Evolutionary conservation across 2,113 vertebrate genomes (phyloP).

Genomic region (Orientallactaga bullata): DNA sequence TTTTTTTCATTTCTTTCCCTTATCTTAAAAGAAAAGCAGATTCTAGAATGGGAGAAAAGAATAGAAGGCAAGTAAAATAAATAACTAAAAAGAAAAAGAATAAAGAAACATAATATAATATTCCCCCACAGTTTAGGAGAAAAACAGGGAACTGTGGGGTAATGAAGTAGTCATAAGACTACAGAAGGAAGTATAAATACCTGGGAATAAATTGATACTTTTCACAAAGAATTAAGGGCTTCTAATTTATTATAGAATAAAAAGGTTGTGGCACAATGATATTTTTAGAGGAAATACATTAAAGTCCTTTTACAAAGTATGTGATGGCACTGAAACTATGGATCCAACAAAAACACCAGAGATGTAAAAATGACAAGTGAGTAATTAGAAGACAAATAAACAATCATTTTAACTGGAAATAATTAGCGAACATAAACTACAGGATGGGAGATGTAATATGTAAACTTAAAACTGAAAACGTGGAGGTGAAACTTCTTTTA

Average conservation of each 20-base stretch:
- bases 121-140: background rate
- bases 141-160: background rate
- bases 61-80: background rate
- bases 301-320: background rate
- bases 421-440: background rate
- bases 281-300: slow-evolving; percentile 34
- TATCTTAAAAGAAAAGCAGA: background rate
- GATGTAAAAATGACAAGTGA: background rate
- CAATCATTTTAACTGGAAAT: background rate
- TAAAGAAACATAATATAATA: background rate
- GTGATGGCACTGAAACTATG: background rate
- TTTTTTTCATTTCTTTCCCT: background rate
- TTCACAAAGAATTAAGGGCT: background rate
- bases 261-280: background rate
- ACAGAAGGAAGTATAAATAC: background rate
- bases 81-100: background rate
- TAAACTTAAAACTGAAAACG: background rate
- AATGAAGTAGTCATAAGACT: background rate
- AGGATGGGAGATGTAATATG: background rate
- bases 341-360: background rate
- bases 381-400: background rate
- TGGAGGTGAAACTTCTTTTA: background rate
- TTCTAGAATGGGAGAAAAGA: background rate
- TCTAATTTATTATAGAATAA: background rate
- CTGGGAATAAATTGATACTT: background rate